Percentiles rank a stretch among this genome's conserved stretches.
Evolutionary conservation across 1,140 invertebrate genomes (phyloP).

Genomic region (Microplitis demolitor): DNA sequence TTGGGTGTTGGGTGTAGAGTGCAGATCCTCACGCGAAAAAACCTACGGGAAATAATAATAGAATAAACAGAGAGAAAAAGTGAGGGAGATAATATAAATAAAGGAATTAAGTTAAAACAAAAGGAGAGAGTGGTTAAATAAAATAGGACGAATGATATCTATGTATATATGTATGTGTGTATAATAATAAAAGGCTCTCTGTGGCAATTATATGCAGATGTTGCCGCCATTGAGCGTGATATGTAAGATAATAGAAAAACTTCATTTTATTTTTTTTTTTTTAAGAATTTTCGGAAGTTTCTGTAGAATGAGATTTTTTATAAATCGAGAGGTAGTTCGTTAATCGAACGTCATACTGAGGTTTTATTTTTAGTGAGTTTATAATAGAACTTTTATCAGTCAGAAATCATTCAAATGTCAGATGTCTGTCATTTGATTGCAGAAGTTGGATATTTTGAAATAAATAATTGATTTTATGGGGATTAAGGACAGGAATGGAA

Average conservation of each 20-base stretch:
- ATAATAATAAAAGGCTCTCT: neutral
- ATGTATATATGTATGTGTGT: neutral
- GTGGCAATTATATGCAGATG: constrained; percentile 18
- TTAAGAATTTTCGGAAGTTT: too few relatives aligned
- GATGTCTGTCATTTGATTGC: too few relatives aligned
- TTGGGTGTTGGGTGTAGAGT: neutral
- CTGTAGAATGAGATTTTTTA: too few relatives aligned
- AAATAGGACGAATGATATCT: neutral
- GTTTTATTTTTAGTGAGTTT: too few relatives aligned
- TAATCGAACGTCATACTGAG: too few relatives aligned
- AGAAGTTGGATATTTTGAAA: too few relatives aligned
- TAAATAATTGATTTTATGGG: too few relatives aligned
- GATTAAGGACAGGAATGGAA: too few relatives aligned
- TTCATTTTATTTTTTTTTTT: too few relatives aligned
- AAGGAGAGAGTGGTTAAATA: neutral
- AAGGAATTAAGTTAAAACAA: neutral
- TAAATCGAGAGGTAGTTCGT: too few relatives aligned
- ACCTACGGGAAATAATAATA: neutral
- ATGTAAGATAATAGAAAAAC: neutral
- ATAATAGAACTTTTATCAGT: too few relatives aligned
- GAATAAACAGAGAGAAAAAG: neutral
- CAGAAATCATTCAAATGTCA: too few relatives aligned
- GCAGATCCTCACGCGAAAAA: neutral
- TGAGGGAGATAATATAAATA: neutral
- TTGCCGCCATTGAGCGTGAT: constrained; percentile 9